Base-by-base conservation (phyloP, 2,113 vertebrate species). In the Todiramphus chloris region DNA sequence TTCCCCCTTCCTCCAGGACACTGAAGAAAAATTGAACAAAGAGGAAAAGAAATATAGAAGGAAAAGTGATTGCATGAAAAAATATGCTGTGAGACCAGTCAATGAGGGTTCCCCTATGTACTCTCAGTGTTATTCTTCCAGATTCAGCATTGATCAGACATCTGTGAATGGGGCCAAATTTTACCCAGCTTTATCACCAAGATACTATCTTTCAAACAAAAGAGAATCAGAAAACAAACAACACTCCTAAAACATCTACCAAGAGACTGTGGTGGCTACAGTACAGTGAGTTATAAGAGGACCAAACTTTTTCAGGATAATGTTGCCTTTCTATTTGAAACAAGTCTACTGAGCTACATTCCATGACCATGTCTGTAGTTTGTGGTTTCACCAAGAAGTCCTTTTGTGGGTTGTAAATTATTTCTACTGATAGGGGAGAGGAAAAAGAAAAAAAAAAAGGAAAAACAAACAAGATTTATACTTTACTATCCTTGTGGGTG, bases 241-340 rank as follows among this genome's bases (percentile, higher is more conserved):
- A 53, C 63, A 58, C 74, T 92, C 2, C 33, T 91, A 94, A 94
- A 95, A 93, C 89, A 94, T 95, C 96, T 96, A 79, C 66, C 86
- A 97, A 97, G 67, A 96, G 95, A 98, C 97, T 95, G 87, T 91
- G 97, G 91, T 95, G 94, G 97, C 92, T 98, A 96, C 95, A 96
- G 96, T 96, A 92, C 93, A 97, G 96, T 97, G 95, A 98, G 97
- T 97, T 90, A 60, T 83, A 95, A 96, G 92, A 98, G 98, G 98
- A 99, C 98, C 99, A 99, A 98, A 98, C 94, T 92, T 97, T 97
- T 98, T 98, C 93, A 97, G 97, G 97, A 96, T 98, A 97, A 97
- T 93, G 96, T 98, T 98, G 98, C 98, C 98, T 98, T 98, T 98
- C 59, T 98, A 96, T 98, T 97, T 93, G 96, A 98, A 98, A 98